Evolutionary conservation across 2,797 vertebrate genomes (phyloP).

Genomic region (Phyllotis vaccarum): DNA sequence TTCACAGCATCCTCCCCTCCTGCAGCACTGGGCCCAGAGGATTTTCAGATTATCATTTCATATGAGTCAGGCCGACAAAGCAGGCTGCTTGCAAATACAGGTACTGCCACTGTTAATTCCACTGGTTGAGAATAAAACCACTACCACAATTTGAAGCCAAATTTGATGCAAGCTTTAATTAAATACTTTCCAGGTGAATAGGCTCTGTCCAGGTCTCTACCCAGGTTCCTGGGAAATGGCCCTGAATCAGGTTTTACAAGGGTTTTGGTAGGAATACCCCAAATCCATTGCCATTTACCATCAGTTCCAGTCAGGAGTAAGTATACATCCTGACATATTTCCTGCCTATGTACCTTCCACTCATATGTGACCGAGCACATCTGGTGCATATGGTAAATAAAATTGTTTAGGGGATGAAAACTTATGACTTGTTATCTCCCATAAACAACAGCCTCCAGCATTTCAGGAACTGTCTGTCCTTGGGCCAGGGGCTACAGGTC

Average conservation of each 20-base stretch:
- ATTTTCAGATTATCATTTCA: slow-evolving; percentile 93
- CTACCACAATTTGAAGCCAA: not conserved
- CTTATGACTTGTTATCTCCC: not conserved
- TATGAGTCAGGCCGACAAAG: slow-evolving; percentile 90
- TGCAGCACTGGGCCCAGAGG: slow-evolving; percentile 89
- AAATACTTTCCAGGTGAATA: not conserved
- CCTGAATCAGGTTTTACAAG: not conserved
- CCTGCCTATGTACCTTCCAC: not conserved
- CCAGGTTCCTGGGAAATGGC: not conserved
- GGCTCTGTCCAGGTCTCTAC: not conserved
- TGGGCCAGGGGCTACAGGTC: not conserved
- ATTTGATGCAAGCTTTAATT: not conserved
- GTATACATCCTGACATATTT: not conserved
- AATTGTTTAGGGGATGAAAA: not conserved
- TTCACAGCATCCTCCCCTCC: slow-evolving; percentile 92
- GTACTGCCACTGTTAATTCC: slow-evolving; percentile 83
- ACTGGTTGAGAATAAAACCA: not conserved
- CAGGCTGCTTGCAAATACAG: slow-evolving; percentile 92
- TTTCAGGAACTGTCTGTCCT: not conserved
- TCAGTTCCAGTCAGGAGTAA: not conserved
- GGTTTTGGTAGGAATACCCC: not conserved
- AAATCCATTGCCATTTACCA: not conserved
- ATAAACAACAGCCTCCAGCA: not conserved
- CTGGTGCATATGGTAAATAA: not conserved
- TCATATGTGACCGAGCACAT: not conserved